Evolutionary conservation across 2,888 invertebrate genomes (phyloP).

Genomic region (Tetragonula carbonaria): DNA sequence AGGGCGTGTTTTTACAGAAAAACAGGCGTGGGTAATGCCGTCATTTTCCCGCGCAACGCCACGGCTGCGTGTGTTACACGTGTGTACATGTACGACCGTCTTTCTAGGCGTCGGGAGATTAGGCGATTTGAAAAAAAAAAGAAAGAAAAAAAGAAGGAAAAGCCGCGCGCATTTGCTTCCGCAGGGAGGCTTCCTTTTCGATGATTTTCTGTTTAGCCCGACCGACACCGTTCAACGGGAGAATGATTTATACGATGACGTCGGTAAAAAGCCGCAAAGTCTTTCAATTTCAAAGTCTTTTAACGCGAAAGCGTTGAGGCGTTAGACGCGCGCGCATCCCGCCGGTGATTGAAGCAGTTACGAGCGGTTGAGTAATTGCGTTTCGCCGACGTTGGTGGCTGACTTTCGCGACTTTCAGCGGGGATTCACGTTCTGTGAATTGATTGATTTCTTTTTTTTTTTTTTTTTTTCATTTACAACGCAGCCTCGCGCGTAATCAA

Average conservation of each 20-base stretch:
- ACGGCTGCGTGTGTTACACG: background rate
- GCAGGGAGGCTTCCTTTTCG: background rate
- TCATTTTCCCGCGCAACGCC: slow-evolving; percentile 23
- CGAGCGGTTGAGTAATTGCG: background rate
- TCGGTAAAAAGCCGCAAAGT: slow-evolving; percentile 16
- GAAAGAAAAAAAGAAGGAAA: slow-evolving; percentile 19
- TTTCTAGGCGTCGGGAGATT: slow-evolving; percentile 22
- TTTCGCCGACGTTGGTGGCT: background rate
- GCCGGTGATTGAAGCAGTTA: background rate
- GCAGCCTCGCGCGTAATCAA: too few species aligned
- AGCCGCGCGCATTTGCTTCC: too few species aligned
- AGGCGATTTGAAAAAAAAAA: background rate
- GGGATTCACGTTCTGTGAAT: too few species aligned
- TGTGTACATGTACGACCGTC: background rate
- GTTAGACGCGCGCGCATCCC: background rate
- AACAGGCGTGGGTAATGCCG: slow-evolving; percentile 50
- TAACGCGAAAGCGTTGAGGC: background rate
- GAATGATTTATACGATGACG: slow-evolving; percentile 20
- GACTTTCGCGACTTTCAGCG: too few species aligned
- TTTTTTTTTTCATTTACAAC: too few species aligned
- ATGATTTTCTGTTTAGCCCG: slow-evolving; percentile 20
- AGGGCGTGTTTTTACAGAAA: slow-evolving; percentile 31
- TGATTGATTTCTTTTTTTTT: too few species aligned
- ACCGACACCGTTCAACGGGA: background rate
- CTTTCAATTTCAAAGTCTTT: slow-evolving; percentile 17